These are phyloP conservation scores for Catocala nupta DNA, from an alignment of 2,888 invertebrate genomes.

Conservation along the genomic window DNA sequence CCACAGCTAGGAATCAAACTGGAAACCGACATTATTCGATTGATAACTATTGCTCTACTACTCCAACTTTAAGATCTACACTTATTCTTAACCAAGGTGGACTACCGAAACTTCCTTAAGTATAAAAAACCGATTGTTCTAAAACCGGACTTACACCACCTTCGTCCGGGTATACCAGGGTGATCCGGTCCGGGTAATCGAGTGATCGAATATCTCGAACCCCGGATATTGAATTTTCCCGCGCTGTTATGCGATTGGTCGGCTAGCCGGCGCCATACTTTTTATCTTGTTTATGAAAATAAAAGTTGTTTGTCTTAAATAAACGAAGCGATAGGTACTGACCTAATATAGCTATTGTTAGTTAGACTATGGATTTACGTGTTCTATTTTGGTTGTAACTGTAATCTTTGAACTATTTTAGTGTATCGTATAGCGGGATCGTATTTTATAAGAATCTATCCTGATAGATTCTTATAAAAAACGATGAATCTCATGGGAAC, in stretches of 20 bases:
- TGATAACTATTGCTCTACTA: no score
- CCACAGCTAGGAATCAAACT: no score
- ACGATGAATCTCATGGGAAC: no score
- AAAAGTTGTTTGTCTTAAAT: conserved; percentile 59
- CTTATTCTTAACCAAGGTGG: no score
- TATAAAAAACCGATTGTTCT: not conserved
- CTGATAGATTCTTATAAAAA: no score
- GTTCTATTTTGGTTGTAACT: not conserved
- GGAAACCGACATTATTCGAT: no score
- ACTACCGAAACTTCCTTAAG: no score
- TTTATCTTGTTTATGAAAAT: conserved; percentile 75
- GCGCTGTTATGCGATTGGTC: conserved; percentile 70
- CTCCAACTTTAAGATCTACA: no score
- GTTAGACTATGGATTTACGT: conserved; percentile 33
- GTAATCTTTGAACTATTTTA: not conserved
- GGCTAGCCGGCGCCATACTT: conserved; percentile 73
- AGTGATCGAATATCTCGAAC: conserved; percentile 77
- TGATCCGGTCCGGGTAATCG: conserved; percentile 67
- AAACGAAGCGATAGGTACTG: conserved; percentile 44
- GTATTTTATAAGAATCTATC: no score
- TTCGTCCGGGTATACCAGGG: conserved; percentile 42
- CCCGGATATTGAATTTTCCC: conserved; percentile 85
- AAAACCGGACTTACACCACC: not conserved
- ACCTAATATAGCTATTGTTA: not conserved
- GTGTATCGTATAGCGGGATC: no score